phyloP scores from a whole-genome alignment of 2,888 invertebrate species.

The Troides helena region DNA sequence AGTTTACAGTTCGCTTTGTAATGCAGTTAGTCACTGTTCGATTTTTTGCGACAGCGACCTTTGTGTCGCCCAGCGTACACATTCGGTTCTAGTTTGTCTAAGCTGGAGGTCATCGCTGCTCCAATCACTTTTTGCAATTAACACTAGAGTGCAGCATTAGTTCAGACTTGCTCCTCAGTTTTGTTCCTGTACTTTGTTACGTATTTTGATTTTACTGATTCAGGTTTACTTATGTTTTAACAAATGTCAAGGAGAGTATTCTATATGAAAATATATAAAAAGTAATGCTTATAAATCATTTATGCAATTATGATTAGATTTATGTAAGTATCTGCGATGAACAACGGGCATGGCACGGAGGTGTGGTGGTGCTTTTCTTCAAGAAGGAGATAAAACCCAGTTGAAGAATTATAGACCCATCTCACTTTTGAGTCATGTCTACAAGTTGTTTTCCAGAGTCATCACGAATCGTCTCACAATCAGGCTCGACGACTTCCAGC shows the following conservation, averaged over 20 bases:
- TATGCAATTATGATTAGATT: too few relatives aligned
- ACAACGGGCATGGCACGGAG: too few relatives aligned
- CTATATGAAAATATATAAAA: too few relatives aligned
- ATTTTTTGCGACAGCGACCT: slow-evolving; percentile 12
- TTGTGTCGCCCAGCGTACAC: slow-evolving; percentile 23
- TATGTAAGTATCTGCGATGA: too few relatives aligned
- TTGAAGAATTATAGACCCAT: too few relatives aligned
- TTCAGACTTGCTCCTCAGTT: neutral
- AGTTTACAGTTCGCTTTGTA: slow-evolving; percentile 9
- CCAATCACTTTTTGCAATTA: slow-evolving; percentile 27
- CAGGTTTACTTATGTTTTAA: slow-evolving; percentile 3
- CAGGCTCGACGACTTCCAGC: too few relatives aligned
- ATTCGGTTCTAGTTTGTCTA: slow-evolving; percentile 19
- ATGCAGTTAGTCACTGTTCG: slow-evolving; percentile 1
- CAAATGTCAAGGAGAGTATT: slow-evolving; percentile 19
- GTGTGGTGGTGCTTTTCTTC: too few relatives aligned
- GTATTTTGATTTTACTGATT: slow-evolving; percentile 10
- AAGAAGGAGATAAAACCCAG: too few relatives aligned
- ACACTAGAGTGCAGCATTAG: slow-evolving; percentile 10
- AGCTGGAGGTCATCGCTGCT: slow-evolving; percentile 21
- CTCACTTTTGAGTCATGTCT: too few relatives aligned
- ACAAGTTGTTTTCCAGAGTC: too few relatives aligned
- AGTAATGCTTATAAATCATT: too few relatives aligned
- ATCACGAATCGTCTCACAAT: too few relatives aligned
- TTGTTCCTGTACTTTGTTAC: slow-evolving; percentile 11